Conservation (phyloP, 2,888 invertebrate species). For the Nymphalis c-album region DNA sequence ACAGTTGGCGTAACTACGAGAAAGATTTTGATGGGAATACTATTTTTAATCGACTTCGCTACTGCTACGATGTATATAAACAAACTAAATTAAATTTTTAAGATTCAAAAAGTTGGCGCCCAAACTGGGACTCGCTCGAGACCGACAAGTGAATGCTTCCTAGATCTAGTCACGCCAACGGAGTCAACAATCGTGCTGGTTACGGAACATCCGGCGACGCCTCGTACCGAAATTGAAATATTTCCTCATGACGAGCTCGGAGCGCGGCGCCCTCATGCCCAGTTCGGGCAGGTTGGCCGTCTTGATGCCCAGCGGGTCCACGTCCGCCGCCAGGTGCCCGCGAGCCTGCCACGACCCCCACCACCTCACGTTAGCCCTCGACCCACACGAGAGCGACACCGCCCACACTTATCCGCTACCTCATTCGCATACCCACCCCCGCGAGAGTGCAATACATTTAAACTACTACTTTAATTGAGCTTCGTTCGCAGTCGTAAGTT, state of each 20-base stretch:
- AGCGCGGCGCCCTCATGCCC: slow-evolving; percentile 76
- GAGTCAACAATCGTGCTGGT: slow-evolving; percentile 49
- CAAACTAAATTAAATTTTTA: not conserved
- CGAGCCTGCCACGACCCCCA: slow-evolving; percentile 86
- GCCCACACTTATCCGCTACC: slow-evolving; percentile 18
- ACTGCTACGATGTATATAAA: not conserved
- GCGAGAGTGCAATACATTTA: too few relatives aligned
- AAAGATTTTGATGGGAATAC: not conserved
- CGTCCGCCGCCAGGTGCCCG: slow-evolving; percentile 95
- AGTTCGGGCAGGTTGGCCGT: slow-evolving; percentile 83
- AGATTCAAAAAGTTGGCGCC: not conserved
- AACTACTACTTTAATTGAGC: not conserved
- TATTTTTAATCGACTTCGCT: not conserved
- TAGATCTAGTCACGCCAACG: slow-evolving; percentile 18
- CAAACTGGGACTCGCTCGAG: not conserved
- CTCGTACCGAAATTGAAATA: slow-evolving; percentile 79
- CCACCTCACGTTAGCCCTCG: slow-evolving; percentile 49
- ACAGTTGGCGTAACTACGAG: slow-evolving; percentile 24
- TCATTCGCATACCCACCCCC: too few relatives aligned
- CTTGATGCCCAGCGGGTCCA: slow-evolving; percentile 96
- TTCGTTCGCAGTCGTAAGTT: not conserved
- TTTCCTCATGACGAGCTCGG: slow-evolving; percentile 82
- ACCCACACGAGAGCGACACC: slow-evolving; percentile 24
- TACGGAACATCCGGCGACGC: slow-evolving; percentile 52
- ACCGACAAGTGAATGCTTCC: not conserved